These are phyloP conservation scores for Pangasius krempfi DNA, from an alignment of 2,797 vertebrate species.

Conservation along the genomic window DNA sequence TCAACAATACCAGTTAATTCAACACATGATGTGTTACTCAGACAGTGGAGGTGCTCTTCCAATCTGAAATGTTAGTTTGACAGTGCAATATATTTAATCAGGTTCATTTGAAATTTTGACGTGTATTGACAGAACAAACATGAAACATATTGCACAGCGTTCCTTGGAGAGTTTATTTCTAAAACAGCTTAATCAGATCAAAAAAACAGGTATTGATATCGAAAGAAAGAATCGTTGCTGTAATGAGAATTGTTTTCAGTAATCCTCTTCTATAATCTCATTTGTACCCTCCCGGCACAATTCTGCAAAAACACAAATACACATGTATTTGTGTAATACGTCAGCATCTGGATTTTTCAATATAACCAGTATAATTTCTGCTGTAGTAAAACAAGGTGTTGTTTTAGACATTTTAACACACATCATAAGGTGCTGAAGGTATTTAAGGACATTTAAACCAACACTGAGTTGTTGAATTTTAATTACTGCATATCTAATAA, in stretches of 20 bases:
- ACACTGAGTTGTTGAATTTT: background rate
- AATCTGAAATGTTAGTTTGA: background rate
- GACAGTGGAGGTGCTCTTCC: background rate
- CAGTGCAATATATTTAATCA: background rate
- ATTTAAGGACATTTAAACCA: background rate
- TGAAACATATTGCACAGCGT: background rate
- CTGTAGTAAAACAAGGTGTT: background rate
- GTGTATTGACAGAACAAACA: background rate
- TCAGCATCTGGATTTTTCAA: background rate
- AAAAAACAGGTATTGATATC: background rate
- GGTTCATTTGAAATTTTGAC: background rate
- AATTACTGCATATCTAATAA: background rate
- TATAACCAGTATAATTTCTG: background rate
- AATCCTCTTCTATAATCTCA: background rate
- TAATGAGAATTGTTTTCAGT: background rate
- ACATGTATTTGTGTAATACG: background rate
- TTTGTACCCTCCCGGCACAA: background rate
- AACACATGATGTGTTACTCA: background rate
- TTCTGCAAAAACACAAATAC: slow-evolving; percentile 14
- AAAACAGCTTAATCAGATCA: background rate
- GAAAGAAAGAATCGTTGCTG: background rate
- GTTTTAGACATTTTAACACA: background rate
- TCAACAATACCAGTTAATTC: no score
- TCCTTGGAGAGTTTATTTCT: background rate
- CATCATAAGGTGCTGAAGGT: background rate